phyloP scores from a whole-genome alignment of 2,797 vertebrate species.

The Taenioides sp. region DNA sequence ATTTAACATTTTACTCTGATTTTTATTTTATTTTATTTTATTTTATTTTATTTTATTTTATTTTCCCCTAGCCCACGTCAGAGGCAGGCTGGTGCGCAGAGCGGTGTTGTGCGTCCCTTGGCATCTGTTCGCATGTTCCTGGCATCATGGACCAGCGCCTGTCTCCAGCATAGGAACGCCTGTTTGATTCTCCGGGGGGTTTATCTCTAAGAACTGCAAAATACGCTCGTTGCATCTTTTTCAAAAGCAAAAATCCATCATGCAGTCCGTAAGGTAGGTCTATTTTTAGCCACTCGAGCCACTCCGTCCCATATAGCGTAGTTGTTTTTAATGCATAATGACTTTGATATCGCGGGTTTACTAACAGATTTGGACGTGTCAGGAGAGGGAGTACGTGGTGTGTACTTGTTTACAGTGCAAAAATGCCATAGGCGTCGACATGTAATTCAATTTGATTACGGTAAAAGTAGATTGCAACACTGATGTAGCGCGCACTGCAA shows the following conservation, averaged over 20 bases:
- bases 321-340: constrained; percentile 9
- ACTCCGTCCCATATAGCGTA: constrained; percentile 12
- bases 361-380: background rate
- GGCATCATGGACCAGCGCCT: constrained; percentile 28
- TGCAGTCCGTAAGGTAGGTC: constrained; percentile 62
- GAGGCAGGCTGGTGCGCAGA: background rate
- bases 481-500: constrained; percentile 34
- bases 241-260: constrained; percentile 29
- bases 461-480: constrained; percentile 17
- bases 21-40: too few relatives aligned
- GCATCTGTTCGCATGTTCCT: background rate
- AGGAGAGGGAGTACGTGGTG: background rate
- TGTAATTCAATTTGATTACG: constrained; percentile 24
- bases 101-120: background rate
- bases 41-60: background rate
- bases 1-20: too few relatives aligned
- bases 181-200: background rate
- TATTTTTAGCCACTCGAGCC: constrained; percentile 12
- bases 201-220: constrained; percentile 7
- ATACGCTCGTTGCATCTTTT: constrained; percentile 23
- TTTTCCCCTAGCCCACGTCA: background rate
- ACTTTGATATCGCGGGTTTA: background rate
- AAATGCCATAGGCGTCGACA: constrained; percentile 18
- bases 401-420: constrained; percentile 33
- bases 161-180: constrained; percentile 32